These are phyloP conservation scores for Trichogramma pretiosum DNA, from an alignment of 1,140 invertebrate genomes.

Conservation along the genomic window DNA sequence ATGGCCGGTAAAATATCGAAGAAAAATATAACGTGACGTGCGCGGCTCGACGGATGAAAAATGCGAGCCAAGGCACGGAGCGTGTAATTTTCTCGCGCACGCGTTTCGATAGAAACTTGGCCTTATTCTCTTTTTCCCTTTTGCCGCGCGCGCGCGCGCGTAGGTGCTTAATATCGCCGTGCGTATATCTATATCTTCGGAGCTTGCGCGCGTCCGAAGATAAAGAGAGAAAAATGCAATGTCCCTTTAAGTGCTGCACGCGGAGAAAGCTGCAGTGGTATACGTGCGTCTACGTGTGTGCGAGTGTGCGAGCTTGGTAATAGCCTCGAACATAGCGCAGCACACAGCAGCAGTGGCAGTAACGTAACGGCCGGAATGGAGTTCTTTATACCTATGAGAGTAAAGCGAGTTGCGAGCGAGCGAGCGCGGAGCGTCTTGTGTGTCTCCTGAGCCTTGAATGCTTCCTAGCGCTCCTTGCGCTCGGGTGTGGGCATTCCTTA, in stretches of 20 bases:
- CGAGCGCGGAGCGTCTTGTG: too few species aligned
- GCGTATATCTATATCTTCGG: too few species aligned
- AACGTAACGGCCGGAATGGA: too few species aligned
- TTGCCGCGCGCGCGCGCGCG: background rate
- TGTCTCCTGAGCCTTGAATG: conserved; percentile 10
- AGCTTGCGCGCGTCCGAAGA: background rate
- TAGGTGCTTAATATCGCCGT: background rate
- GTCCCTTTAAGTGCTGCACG: conserved; percentile 2
- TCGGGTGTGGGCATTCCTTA: conserved; percentile 1
- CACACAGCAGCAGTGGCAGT: too few species aligned
- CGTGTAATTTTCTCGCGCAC: conserved; percentile 7
- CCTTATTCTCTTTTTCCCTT: too few species aligned
- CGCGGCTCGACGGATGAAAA: conserved; percentile 7
- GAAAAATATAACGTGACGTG: background rate
- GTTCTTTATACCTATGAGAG: too few species aligned
- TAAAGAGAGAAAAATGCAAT: conserved; percentile 7
- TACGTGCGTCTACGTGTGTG: background rate
- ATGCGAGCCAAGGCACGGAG: background rate
- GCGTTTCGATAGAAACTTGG: background rate
- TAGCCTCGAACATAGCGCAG: too few species aligned
- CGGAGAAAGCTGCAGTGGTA: background rate
- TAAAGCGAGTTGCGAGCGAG: too few species aligned
- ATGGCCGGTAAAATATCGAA: conserved; percentile 4
- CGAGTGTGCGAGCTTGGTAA: background rate
- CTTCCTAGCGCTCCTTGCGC: conserved; percentile 1